Evolutionary conservation across 35 echinoderm and acorn worm species (phyloP).

Genomic region (Stichopus chloronotus): DNA sequence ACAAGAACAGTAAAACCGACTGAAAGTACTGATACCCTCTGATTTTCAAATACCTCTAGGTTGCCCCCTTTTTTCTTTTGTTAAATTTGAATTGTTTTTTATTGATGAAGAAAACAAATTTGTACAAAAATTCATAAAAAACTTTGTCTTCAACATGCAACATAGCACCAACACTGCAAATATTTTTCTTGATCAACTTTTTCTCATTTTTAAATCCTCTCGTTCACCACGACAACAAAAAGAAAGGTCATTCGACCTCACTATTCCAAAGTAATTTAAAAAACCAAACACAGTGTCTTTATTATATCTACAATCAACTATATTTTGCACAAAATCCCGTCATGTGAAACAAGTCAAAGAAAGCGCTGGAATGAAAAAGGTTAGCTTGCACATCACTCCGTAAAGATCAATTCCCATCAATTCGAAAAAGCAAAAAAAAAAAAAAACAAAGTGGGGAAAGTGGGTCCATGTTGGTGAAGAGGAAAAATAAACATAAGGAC

Average conservation of each 20-base stretch:
- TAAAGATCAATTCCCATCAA: slow-evolving; percentile 16
- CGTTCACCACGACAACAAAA: not conserved
- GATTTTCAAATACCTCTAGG: not conserved
- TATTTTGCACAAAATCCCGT: slow-evolving; percentile 51
- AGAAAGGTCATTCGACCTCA: slow-evolving; percentile 18
- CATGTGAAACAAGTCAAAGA: slow-evolving; percentile 46
- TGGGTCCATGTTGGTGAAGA: not conserved
- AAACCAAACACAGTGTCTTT: not conserved
- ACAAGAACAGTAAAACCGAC: not conserved
- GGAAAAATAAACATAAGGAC: not conserved
- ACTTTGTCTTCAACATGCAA: not conserved
- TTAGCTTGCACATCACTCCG: slow-evolving; percentile 48
- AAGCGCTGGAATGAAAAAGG: slow-evolving; percentile 56
- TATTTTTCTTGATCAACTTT: slow-evolving; percentile 18
- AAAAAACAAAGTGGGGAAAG: not conserved
- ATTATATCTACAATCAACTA: slow-evolving; percentile 36
- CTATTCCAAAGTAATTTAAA: not conserved
- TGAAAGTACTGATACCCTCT: slow-evolving; percentile 6
- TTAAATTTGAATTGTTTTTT: not conserved
- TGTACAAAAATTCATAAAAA: not conserved
- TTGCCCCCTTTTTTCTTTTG: not conserved
- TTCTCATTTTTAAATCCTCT: not conserved
- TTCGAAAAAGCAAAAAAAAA: slow-evolving; percentile 20
- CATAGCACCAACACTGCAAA: slow-evolving; percentile 55
- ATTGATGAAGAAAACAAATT: not conserved